Percentiles rank a stretch among this genome's conserved stretches.
These are phyloP conservation scores for Psammodynastes pulverulentus DNA, from an alignment of 2,113 vertebrate species.

Conservation along the genomic window DNA sequence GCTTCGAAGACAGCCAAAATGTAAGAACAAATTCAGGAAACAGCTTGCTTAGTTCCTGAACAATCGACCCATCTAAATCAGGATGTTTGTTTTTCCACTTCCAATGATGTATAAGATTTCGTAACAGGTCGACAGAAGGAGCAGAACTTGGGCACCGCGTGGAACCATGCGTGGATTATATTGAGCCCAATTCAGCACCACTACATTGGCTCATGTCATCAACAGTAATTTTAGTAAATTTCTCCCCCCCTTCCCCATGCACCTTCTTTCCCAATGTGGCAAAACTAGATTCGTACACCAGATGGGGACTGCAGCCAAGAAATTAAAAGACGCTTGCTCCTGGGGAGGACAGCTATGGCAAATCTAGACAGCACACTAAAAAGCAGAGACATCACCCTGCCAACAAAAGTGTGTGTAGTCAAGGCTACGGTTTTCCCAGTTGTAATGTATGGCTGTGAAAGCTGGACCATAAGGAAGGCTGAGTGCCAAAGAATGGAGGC, in stretches of 20 bases:
- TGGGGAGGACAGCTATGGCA: too few species aligned
- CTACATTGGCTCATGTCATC: background rate
- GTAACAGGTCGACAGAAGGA: background rate
- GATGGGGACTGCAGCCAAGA: too few species aligned
- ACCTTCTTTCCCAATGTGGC: background rate
- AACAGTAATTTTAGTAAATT: background rate
- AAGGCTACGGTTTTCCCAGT: too few species aligned
- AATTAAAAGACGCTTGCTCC: too few species aligned
- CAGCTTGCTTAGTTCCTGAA: background rate
- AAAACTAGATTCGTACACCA: background rate
- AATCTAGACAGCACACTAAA: too few species aligned
- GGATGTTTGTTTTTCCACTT: background rate
- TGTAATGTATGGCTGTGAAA: too few species aligned
- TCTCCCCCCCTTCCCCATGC: background rate
- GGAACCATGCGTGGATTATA: background rate
- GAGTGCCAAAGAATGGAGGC: too few species aligned
- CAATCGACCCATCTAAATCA: background rate
- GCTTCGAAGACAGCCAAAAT: background rate
- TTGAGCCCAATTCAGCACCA: too few species aligned
- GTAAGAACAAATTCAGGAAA: conserved; percentile 2
- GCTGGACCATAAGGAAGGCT: too few species aligned
- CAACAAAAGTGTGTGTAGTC: too few species aligned
- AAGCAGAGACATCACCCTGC: too few species aligned
- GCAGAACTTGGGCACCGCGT: background rate
- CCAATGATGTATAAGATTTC: background rate